phyloP scores from a whole-genome alignment of 30 jellyfish, hydroid and myxozoan genomes.

The Phacellophora camtschatica region DNA sequence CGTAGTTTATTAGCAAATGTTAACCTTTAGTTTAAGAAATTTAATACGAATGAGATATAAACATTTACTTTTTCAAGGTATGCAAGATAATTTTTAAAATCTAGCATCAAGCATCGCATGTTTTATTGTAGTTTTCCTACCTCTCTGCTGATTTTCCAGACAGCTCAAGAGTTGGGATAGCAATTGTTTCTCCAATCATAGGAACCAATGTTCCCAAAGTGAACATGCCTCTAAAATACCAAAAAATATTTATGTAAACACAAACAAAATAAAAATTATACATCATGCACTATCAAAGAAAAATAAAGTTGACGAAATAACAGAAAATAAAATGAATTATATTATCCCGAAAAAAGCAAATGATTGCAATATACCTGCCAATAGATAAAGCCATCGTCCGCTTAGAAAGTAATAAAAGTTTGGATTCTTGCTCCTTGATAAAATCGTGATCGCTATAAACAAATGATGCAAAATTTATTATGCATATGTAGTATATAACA shows the following conservation, averaged over 20 bases:
- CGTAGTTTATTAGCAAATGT: no score
- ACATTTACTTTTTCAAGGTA: no score
- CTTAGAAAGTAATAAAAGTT: constrained; percentile 65
- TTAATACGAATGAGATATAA: no score
- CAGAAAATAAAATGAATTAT: no score
- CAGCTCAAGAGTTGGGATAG: constrained; percentile 84
- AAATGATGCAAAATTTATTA: background rate
- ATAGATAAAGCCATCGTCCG: constrained; percentile 93
- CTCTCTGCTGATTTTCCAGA: constrained; percentile 81
- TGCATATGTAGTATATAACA: no score
- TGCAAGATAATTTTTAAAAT: no score
- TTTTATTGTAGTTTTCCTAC: no score
- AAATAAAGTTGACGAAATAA: no score
- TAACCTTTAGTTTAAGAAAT: no score
- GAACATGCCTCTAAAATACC: constrained; percentile 79
- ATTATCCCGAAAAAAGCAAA: no score
- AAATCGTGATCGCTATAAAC: constrained; percentile 91
- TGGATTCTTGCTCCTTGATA: constrained; percentile 90
- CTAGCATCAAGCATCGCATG: no score
- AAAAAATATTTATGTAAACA: background rate
- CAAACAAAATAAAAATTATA: background rate
- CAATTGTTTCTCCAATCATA: constrained; percentile 69
- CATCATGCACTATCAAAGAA: background rate
- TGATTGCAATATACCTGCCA: constrained; percentile 86
- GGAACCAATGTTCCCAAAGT: constrained; percentile 82